Base-by-base conservation (phyloP, 2,888 invertebrate genomes). In the Heterodera filipjevi region DNA sequence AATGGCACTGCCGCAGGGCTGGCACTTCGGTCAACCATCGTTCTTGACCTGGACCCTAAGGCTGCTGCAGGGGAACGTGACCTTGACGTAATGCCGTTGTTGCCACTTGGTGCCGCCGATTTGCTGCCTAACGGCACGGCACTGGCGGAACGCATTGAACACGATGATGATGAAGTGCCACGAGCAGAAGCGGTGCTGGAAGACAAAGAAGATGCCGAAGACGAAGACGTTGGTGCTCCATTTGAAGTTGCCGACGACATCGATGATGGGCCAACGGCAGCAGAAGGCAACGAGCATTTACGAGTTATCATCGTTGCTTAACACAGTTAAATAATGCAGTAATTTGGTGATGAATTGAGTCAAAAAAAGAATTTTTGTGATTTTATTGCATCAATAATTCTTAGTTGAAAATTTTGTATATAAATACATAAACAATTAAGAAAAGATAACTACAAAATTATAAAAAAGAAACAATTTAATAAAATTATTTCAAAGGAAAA, bases 71-170 rank as follows among this genome's bases (percentile, higher is more conserved):
- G 27, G n/a, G 59, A 59, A 59, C n/a, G 27, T 27, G 59, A 59
- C 5, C 22, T 59, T 59, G 59, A 27, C 59, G 49, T 49, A 3
- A 59, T 59, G 59, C 10, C 39, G 8, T 6, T 39, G 59, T 22
- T 6, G 59, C 59, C 27, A 8, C 27, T 22, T 53, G 19, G 19
- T n/a, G 53, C 53, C 39, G 39, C 39, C 39, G 2, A n/a, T n/a
- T 16, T 49, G 19, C 49, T 16, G 19, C 3, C 49, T 8, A 16
- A 19, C n/a, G 77, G 32, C 74, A 46, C 27, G 73, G 35, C 64
- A n/a, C 77, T 77, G 12, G 46, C 49, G n/a, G 77, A 77, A 35
- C 77, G 77, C 10, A 30, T 77, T 30, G 77, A 22, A n/a, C 16
- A 32, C 3, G 19, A 10, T 19, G 33, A 32, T 19, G 19, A n/a